Evolutionary conservation across 1,140 invertebrate species (phyloP).

Genomic region (Ylistrum balloti): DNA sequence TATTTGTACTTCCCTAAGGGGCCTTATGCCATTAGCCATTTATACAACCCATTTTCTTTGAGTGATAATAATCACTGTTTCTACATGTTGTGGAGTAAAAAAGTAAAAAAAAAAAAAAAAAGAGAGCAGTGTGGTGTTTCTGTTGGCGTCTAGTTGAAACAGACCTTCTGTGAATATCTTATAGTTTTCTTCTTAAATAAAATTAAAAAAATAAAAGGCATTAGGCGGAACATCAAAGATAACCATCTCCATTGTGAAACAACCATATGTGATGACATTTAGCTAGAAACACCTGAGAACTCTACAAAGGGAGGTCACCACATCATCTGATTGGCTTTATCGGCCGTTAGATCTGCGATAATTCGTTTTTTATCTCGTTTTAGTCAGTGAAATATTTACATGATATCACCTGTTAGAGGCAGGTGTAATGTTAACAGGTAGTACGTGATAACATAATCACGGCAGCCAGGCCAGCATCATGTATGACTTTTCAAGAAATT

Average conservation of each 20-base stretch:
- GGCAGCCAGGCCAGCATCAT: too few relatives aligned
- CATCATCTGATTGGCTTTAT: not conserved
- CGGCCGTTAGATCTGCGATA: not conserved
- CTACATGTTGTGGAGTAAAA: not conserved
- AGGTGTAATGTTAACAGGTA: not conserved
- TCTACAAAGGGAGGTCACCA: not conserved
- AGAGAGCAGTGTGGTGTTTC: not conserved
- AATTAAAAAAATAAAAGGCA: not conserved
- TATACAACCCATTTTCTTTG: slow-evolving; percentile 7
- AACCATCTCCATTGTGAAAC: not conserved
- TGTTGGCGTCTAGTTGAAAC: not conserved
- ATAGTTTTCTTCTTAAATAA: not conserved
- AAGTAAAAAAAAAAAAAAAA: not conserved
- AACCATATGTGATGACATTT: not conserved
- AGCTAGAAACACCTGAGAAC: not conserved
- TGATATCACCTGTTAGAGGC: not conserved
- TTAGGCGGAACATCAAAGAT: not conserved
- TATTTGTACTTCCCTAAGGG: slow-evolving; percentile 33
- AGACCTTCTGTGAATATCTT: slow-evolving; percentile 26
- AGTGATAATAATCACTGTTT: slow-evolving; percentile 34
- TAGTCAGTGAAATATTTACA: not conserved
- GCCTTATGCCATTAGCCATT: not conserved
- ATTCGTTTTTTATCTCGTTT: slow-evolving; percentile 2
- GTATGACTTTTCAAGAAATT: too few relatives aligned
- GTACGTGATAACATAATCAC: too few relatives aligned